Evolutionary conservation across 2,113 vertebrate genomes (phyloP).

Genomic region (Helogale parvula): DNA sequence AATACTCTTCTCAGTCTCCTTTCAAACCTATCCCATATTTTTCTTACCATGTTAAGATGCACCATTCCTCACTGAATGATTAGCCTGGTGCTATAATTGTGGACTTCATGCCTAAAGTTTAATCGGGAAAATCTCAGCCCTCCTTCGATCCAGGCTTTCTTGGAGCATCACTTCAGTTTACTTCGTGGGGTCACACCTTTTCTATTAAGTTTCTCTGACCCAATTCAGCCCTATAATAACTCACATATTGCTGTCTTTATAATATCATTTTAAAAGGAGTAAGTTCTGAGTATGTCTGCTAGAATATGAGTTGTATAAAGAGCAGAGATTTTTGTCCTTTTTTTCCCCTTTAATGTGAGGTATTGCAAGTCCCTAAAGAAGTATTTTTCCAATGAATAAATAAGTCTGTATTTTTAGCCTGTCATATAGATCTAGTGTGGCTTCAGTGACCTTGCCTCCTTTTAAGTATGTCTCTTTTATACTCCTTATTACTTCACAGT

Average conservation of each 20-base stretch:
- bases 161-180: not conserved
- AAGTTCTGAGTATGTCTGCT: not conserved
- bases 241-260: not conserved
- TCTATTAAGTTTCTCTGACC: not conserved
- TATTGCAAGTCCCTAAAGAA: not conserved
- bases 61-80: not conserved
- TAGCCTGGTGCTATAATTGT: not conserved
- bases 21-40: not conserved
- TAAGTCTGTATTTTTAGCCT: slow-evolving; percentile 10
- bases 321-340: not conserved
- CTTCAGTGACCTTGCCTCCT: not conserved
- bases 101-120: not conserved
- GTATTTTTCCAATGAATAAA: not conserved
- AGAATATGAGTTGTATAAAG: not conserved
- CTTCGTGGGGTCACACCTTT: not conserved
- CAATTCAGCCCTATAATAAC: not conserved
- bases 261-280: not conserved
- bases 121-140: not conserved
- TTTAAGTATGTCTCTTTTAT: not conserved
- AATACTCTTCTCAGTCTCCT: not conserved
- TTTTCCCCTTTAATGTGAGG: not conserved
- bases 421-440: not conserved
- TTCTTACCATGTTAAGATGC: not conserved
- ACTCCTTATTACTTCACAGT: not conserved
- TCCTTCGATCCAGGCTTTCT: not conserved